Percentiles rank a stretch among this genome's conserved stretches.
Evolutionary conservation across 2,797 vertebrate genomes (phyloP).

Genomic region (Neosilurus hyrtlii): DNA sequence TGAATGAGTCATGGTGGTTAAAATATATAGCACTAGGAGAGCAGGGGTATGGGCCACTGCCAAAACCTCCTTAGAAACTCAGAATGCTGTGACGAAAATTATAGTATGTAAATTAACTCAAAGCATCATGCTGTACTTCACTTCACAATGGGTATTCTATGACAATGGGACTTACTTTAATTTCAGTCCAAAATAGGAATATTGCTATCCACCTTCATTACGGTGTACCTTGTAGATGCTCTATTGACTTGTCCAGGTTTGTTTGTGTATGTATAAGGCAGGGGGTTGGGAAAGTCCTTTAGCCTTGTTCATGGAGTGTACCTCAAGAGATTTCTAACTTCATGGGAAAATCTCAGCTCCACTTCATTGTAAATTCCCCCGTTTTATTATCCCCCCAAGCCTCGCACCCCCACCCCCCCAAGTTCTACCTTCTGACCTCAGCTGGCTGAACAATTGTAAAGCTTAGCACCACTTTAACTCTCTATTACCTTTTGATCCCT

Average conservation of each 20-base stretch:
- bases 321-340: conserved; percentile 66
- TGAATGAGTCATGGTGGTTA: conserved; percentile 19
- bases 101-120: not conserved
- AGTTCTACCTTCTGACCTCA: conserved; percentile 34
- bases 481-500: conserved; percentile 3
- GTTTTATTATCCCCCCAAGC: conserved; percentile 3
- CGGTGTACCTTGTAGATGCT: not conserved
- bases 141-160: not conserved
- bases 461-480: not conserved
- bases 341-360: conserved; percentile 76
- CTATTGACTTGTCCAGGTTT: not conserved
- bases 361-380: conserved; percentile 66
- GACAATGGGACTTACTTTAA: not conserved
- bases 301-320: conserved; percentile 52
- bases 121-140: not conserved
- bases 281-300: conserved; percentile 61
- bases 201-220: not conserved
- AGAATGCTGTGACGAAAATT: not conserved
- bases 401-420: not conserved
- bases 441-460: not conserved
- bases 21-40: conserved; percentile 16
- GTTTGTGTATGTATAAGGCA: conserved; percentile 43
- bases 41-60: not conserved
- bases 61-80: not conserved
- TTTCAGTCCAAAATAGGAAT: not conserved